Evolutionary conservation across 1,140 invertebrate species (phyloP), one percentile per base, ranked within the genome.

Genomic region (Magallana angulata): DNA sequence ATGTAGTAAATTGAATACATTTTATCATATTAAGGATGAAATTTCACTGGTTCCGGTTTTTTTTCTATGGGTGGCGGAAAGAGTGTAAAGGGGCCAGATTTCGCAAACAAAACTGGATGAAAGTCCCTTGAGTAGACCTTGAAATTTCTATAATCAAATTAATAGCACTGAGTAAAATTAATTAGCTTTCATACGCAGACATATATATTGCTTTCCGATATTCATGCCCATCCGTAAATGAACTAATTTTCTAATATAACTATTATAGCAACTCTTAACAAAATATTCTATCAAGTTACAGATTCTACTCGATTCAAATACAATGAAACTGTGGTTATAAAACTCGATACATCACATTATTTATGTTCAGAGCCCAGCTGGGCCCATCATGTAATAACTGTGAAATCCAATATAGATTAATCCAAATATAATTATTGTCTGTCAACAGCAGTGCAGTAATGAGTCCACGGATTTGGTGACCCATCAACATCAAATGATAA

Each of bases 241-340:
- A 76, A 76, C 68, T 36, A 76, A 76, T 76, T 76, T 76, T 76
- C 68, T 76, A 76, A 76, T 76, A 76, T 76, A 30, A 30, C 24
- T 30, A 30, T 76, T 76, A 76, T 76, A 30, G 24, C 36, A 12
- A 36, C 68, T 76, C 68, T 12, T 30, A 36, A 76, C 24, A 76
- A 64, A 76, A 76, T 76, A 0, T 24, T 24, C 18, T 76, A 76
- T 76, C 68, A 30, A 12, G 36, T 76, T 30, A 76, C 68, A 76
- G 9, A 30, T 76, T 76, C 12, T 76, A 24, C 24, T 30, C 68
- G 24, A 76, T 76, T 76, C 24, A 76, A 76, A 24, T 76, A 30
- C 68, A 76, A 4, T 76, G 68, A 76, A 76, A 64, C 16, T 64
- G 60, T 18, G 18, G 18, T 64, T 64, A 64, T 64, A n/a, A 64